Percentiles rank a stretch among this genome's conserved stretches.
Conservation (phyloP, 1,140 invertebrate genomes). For the Caerostris extrusa region DNA sequence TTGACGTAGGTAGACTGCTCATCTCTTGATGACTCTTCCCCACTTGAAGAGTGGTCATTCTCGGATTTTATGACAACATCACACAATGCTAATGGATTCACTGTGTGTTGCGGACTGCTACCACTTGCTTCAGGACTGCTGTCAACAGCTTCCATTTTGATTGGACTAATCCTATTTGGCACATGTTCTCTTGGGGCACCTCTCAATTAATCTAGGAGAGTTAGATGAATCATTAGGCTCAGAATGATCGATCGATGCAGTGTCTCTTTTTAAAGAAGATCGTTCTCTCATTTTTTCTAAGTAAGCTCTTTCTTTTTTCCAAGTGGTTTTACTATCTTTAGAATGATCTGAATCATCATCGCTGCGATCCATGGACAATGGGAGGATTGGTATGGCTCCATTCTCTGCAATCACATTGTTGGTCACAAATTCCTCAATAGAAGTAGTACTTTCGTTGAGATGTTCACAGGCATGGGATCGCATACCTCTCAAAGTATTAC, state of each 20-base stretch:
- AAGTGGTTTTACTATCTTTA: slow-evolving; percentile 64
- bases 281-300: neutral
- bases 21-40: slow-evolving; percentile 2
- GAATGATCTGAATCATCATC: slow-evolving; percentile 66
- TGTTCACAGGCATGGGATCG: slow-evolving; percentile 98
- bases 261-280: neutral
- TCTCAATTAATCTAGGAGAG: neutral
- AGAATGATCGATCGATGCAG: neutral
- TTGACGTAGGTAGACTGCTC: neutral
- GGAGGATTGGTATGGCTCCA: neutral
- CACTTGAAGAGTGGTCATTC: slow-evolving; percentile 26
- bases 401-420: slow-evolving; percentile 84
- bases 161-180: neutral
- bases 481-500: slow-evolving; percentile 96
- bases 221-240: neutral
- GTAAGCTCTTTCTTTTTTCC: neutral
- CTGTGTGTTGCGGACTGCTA: slow-evolving; percentile 9
- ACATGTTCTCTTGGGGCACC: neutral
- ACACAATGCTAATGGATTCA: slow-evolving; percentile 52
- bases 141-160: slow-evolving; percentile 32
- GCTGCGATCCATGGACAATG: neutral
- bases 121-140: slow-evolving; percentile 8
- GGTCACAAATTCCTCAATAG: slow-evolving; percentile 94
- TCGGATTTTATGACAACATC: slow-evolving; percentile 70
- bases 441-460: slow-evolving; percentile 89